These are phyloP conservation scores for Mionectes olivaceus DNA, from an alignment of 2,797 vertebrate species.

Conservation along the genomic window DNA sequence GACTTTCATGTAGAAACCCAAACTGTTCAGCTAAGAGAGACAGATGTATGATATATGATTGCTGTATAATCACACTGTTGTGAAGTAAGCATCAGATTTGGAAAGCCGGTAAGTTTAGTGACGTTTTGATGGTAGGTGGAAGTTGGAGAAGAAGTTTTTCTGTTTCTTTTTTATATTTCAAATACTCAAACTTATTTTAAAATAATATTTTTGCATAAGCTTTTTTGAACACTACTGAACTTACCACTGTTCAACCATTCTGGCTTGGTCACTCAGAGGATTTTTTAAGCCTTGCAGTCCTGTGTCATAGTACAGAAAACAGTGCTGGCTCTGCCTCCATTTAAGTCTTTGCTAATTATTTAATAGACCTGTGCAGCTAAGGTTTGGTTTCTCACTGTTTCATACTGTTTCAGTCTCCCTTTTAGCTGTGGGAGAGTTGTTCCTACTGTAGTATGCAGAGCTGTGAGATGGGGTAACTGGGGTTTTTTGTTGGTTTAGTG, in stretches of 20 bases:
- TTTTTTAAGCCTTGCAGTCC: not conserved
- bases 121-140: not conserved
- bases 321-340: not conserved
- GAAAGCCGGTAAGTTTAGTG: not conserved
- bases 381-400: not conserved
- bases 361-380: not conserved
- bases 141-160: not conserved
- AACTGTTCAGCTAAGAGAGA: slow-evolving; percentile 1
- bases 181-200: not conserved
- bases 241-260: not conserved
- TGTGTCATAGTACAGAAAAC: not conserved
- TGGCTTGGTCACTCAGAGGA: not conserved
- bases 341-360: slow-evolving; percentile 7
- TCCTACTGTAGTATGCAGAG: not conserved
- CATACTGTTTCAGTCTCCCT: not conserved
- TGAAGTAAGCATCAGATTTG: not conserved
- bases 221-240: slow-evolving; percentile 2
- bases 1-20: slow-evolving; percentile 18
- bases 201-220: not conserved
- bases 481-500: not conserved
- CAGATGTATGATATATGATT: not conserved
- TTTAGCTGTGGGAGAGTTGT: not conserved
- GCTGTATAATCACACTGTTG: not conserved
- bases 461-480: not conserved
- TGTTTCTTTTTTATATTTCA: not conserved